Base-by-base conservation (phyloP, 2,113 vertebrate species). In the Nibea coibor region DNA sequence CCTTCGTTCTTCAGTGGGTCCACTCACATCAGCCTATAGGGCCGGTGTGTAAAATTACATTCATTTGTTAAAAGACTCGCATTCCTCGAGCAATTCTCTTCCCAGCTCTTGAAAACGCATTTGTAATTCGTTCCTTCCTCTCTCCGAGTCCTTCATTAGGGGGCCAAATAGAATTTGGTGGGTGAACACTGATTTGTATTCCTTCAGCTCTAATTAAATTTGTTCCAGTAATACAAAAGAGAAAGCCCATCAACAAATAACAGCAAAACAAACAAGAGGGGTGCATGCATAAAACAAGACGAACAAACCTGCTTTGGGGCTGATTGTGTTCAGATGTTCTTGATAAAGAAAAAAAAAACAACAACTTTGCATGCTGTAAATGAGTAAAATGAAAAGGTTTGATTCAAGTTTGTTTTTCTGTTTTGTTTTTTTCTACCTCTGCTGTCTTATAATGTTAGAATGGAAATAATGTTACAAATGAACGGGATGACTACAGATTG, bases 201-300 rank as follows among this genome's bases (percentile, higher is more conserved):
- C 88, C 87, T 84, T 78, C 73, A 75, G 64, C 87, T 86, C 88
- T 92, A 89, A 94, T 93, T 92, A 89, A 91, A 93, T 93, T 91
- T 90, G 86, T 79, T 86, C 80, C 85, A 71, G 83, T 88, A 91
- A 93, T 89, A 91, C 84, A 91, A 91, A 91, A 87, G 77, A 89
- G 80, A 92, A 88, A 87, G 83, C 68, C 79, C 78, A 88, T 90
- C 83, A 89, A 90, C 88, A 91, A 88, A 92, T 84, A 90, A 88
- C 72, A 63, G 71, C 81, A 88, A 88, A 85, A 89, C 78, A 90
- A 90, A 91, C 85, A 91, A 89, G 80, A 75, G 71, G 66, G 76
- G 50, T 71, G 82, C 70, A 75, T 86, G 76, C 73, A 89, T 65
- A 73, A 76, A 83, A 82, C 28, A 81, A 64, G 70, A 84, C 19